Percentiles rank a stretch among this genome's conserved stretches.
phyloP scores from a whole-genome alignment of 2,888 invertebrate genomes.

The Mythimna pallens region DNA sequence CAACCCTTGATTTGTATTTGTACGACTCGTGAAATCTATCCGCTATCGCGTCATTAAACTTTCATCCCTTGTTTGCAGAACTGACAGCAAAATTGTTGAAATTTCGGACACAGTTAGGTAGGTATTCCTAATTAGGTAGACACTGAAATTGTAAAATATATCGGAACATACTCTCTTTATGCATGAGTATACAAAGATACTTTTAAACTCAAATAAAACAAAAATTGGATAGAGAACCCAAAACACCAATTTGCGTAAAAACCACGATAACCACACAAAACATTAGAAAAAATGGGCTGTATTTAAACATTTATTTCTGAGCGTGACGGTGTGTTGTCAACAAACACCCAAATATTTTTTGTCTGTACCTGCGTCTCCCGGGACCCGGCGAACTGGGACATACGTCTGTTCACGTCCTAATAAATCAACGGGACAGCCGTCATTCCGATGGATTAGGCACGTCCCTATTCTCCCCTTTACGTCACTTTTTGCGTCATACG shows the following conservation, averaged over 20 bases:
- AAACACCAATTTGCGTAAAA: slow-evolving; percentile 34
- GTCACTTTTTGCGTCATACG: slow-evolving; percentile 68
- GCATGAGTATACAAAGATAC: not conserved
- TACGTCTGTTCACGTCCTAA: slow-evolving; percentile 81
- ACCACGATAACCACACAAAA: slow-evolving; percentile 36
- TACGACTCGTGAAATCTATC: slow-evolving; percentile 63
- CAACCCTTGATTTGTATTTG: slow-evolving; percentile 75
- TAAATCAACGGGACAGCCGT: slow-evolving; percentile 83
- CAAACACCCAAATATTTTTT: slow-evolving; percentile 86
- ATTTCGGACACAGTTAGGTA: not conserved
- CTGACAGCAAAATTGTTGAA: slow-evolving; percentile 18
- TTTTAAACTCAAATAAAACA: not conserved
- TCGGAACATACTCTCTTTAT: not conserved
- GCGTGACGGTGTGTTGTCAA: slow-evolving; percentile 83
- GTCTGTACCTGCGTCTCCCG: slow-evolving; percentile 76
- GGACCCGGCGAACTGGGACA: slow-evolving; percentile 68
- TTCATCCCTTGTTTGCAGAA: slow-evolving; percentile 69
- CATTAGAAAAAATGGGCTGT: slow-evolving; percentile 36
- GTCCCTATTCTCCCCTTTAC: slow-evolving; percentile 71
- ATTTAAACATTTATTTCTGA: slow-evolving; percentile 70
- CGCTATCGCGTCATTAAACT: slow-evolving; percentile 72
- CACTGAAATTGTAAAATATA: not conserved
- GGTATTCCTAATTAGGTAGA: not conserved
- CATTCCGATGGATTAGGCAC: slow-evolving; percentile 76
- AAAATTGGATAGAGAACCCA: not conserved